These are phyloP conservation scores for Dicerorhinus sumatrensis DNA, from an alignment of 2,113 vertebrate species.

Conservation along the genomic window DNA sequence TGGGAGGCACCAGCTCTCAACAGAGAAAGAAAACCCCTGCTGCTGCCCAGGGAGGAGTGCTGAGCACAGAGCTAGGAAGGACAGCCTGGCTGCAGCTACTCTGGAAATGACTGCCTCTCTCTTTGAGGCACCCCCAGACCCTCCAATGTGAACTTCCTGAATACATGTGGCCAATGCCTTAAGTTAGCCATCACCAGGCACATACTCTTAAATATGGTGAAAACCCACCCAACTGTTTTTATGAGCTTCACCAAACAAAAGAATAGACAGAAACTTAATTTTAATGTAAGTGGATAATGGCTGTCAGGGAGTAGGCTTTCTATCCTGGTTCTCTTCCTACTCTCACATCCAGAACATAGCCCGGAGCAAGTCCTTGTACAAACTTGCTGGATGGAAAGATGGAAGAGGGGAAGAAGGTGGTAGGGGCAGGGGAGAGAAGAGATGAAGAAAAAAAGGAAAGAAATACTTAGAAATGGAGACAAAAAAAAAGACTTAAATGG, in stretches of 20 bases:
- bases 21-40: not conserved
- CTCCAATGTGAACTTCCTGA: not conserved
- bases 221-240: not conserved
- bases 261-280: not conserved
- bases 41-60: too few relatives aligned
- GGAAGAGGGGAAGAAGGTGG: fast-evolving
- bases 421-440: not conserved
- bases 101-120: not conserved
- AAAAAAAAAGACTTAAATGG: too few relatives aligned
- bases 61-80: not conserved
- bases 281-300: not conserved
- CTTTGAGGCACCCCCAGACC: too few relatives aligned
- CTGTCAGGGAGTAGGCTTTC: not conserved
- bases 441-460: fast-evolving
- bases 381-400: not conserved
- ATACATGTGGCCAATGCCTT: not conserved
- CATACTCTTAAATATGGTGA: not conserved
- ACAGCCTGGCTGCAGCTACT: not conserved
- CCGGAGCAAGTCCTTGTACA: not conserved
- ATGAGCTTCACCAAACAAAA: not conserved
- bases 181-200: not conserved
- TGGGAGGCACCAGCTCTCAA: not conserved
- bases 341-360: not conserved
- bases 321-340: not conserved
- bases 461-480: too few relatives aligned